These are phyloP conservation scores for Thymelicus lineola DNA, from an alignment of 2,888 invertebrate genomes.

Conservation along the genomic window DNA sequence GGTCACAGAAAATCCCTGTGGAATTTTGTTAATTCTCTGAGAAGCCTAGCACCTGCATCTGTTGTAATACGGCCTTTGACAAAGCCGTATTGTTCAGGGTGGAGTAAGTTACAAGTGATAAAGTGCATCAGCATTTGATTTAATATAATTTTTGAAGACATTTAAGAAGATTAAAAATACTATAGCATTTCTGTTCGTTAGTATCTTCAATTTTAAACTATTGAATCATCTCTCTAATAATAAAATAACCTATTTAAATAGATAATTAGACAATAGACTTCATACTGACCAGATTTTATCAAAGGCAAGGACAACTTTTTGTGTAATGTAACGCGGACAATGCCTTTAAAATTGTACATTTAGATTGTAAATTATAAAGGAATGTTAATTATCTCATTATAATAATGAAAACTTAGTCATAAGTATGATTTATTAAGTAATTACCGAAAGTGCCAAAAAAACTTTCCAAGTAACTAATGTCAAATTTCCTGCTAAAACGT, in stretches of 20 bases:
- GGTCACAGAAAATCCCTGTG: too few species aligned
- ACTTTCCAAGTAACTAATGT: neutral
- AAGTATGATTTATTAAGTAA: neutral
- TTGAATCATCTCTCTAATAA: too few species aligned
- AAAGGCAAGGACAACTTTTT: neutral
- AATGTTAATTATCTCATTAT: slow-evolving; percentile 7
- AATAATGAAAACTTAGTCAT: neutral
- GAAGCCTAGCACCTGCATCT: too few species aligned
- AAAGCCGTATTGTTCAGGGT: too few species aligned
- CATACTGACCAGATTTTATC: neutral
- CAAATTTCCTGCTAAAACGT: neutral
- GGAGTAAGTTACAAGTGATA: too few species aligned
- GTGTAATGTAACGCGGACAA: neutral
- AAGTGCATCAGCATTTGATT: too few species aligned
- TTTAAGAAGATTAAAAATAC: too few species aligned
- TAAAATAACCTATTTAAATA: slow-evolving; percentile 8
- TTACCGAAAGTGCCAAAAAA: neutral
- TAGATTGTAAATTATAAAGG: neutral
- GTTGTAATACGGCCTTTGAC: too few species aligned
- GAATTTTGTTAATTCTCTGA: too few species aligned
- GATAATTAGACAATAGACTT: neutral
- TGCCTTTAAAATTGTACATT: neutral
- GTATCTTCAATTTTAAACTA: too few species aligned
- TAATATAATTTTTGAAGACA: too few species aligned
- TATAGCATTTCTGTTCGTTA: neutral